A percentile compares a stretch with the other conserved stretches of the same genome.
These are phyloP conservation scores for Harpalus rufipes DNA, from an alignment of 2,888 invertebrate genomes.

Conservation along the genomic window DNA sequence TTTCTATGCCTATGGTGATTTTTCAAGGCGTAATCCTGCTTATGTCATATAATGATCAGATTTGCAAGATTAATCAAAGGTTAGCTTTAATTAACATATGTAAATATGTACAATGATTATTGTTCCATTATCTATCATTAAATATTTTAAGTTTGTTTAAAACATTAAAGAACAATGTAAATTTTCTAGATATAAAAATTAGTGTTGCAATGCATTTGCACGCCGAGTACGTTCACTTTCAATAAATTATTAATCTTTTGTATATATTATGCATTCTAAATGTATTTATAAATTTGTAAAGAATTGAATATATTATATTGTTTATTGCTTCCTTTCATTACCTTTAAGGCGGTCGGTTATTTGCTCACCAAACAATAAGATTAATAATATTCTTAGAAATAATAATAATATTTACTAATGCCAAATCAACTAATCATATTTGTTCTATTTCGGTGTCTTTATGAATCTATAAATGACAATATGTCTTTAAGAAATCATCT, in stretches of 20 bases:
- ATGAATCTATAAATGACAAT: too few species aligned
- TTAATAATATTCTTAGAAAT: too few species aligned
- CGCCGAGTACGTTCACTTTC: conserved; percentile 32
- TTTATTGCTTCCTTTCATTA: too few species aligned
- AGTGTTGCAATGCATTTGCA: conserved; percentile 20
- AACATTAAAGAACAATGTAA: conserved; percentile 31
- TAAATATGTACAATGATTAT: conserved; percentile 28
- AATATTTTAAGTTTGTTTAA: conserved; percentile 17
- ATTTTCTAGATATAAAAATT: conserved; percentile 28
- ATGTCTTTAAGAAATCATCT: too few species aligned
- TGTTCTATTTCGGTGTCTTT: too few species aligned
- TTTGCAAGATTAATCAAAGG: conserved; percentile 22
- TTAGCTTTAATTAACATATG: conserved; percentile 39
- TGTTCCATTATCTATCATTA: conserved; percentile 38
- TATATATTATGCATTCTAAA: not conserved
- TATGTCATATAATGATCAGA: conserved; percentile 8
- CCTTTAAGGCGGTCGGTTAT: too few species aligned
- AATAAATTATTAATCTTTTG: conserved; percentile 39
- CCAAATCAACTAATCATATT: too few species aligned
- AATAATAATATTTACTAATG: too few species aligned
- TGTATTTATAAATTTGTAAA: not conserved
- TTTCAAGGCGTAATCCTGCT: not conserved
- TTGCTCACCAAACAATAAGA: too few species aligned
- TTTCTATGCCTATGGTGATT: not conserved
- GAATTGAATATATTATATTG: not conserved